phyloP scores from a whole-genome alignment of 2,113 vertebrate genomes.

The Notiomystis cincta region DNA sequence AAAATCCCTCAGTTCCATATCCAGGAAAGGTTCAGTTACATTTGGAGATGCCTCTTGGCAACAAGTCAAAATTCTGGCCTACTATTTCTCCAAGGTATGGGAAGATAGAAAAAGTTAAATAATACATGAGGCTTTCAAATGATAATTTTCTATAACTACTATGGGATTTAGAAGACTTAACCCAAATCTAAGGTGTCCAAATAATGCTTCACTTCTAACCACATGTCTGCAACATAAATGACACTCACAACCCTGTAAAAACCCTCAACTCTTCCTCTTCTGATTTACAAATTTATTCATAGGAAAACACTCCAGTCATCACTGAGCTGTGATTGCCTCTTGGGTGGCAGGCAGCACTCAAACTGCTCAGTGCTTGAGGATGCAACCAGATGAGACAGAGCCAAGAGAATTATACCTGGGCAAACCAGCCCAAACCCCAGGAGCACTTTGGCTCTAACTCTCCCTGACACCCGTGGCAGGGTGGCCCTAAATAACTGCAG shows the following conservation, averaged over 20 bases:
- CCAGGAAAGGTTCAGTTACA: rapidly evolving
- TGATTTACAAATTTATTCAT: neutral
- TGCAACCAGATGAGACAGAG: neutral
- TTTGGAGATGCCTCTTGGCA: neutral
- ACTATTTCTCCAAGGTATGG: neutral
- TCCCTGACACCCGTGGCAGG: neutral
- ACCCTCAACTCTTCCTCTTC: neutral
- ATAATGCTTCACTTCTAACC: neutral
- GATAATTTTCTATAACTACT: neutral
- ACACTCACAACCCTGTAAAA: neutral
- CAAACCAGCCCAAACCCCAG: neutral
- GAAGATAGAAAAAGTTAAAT: neutral
- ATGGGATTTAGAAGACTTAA: neutral
- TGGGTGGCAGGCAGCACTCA: neutral
- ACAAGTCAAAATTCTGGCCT: neutral
- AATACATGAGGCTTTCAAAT: neutral
- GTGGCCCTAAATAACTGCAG: neutral
- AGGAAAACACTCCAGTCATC: slow-evolving; percentile 12
- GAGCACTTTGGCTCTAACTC: neutral
- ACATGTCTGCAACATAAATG: neutral
- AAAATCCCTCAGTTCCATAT: neutral
- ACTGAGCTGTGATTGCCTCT: neutral
- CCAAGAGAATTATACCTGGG: neutral
- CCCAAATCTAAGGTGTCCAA: neutral
- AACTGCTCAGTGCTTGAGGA: neutral